These are phyloP conservation scores for Hyperoodon ampullatus DNA, from an alignment of 2,113 vertebrate genomes.

Conservation along the genomic window DNA sequence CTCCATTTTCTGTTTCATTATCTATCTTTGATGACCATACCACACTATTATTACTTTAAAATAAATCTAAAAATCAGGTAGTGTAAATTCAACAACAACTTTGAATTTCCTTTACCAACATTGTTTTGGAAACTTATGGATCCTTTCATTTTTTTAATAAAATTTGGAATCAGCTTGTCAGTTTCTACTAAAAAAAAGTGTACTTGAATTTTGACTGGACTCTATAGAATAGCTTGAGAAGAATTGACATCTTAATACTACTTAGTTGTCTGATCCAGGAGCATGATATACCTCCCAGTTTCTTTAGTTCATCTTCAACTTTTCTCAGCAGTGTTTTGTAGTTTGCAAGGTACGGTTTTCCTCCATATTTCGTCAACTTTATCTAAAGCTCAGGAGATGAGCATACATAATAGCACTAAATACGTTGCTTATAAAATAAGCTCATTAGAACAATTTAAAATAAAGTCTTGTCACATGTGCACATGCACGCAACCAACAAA, in stretches of 20 bases:
- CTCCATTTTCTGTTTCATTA: background rate
- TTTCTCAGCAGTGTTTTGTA: background rate
- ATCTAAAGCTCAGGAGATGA: background rate
- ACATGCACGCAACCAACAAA: background rate
- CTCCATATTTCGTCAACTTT: background rate
- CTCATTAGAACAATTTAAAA: background rate
- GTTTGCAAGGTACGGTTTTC: background rate
- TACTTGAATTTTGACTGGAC: background rate
- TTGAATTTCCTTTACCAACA: background rate
- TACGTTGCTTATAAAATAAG: background rate
- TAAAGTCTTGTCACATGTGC: background rate
- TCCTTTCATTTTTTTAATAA: background rate
- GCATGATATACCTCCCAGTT: background rate
- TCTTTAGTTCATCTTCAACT: background rate
- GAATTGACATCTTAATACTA: background rate
- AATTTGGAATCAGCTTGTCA: background rate
- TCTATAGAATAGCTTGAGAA: background rate
- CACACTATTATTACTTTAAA: background rate
- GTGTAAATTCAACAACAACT: background rate
- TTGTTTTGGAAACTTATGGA: background rate
- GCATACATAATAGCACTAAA: background rate
- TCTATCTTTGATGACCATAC: background rate
- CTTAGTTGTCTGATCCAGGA: background rate
- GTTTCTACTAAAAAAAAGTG: background rate
- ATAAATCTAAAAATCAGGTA: background rate